phyloP scores from a whole-genome alignment of 2,888 invertebrate genomes.

The Heliothis peltigera region DNA sequence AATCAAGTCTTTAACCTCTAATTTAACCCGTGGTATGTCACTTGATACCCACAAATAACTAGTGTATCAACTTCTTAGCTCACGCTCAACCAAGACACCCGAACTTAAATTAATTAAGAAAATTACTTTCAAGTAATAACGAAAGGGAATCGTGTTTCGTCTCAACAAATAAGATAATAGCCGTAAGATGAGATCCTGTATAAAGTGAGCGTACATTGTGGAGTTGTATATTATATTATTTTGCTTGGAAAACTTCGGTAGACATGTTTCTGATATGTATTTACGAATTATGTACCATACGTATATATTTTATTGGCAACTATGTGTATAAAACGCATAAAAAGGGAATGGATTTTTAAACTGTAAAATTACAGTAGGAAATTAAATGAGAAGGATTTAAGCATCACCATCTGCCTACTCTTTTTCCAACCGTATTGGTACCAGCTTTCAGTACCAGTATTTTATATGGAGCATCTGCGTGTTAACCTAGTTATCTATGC shows the following conservation, averaged over 20 bases:
- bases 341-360: too few relatives aligned
- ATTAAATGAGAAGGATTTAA: too few relatives aligned
- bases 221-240: neutral
- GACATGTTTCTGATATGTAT: too few relatives aligned
- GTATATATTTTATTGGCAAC: too few relatives aligned
- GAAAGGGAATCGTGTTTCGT: conserved; percentile 51
- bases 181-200: conserved; percentile 31
- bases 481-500: too few relatives aligned
- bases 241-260: neutral
- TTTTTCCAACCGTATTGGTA: too few relatives aligned
- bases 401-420: too few relatives aligned
- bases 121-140: conserved; percentile 57
- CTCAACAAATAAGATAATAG: conserved; percentile 33
- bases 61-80: conserved; percentile 33
- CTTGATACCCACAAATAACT: conserved; percentile 24
- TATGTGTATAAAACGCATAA: too few relatives aligned
- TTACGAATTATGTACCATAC: too few relatives aligned
- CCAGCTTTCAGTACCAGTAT: too few relatives aligned
- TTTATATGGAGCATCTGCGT: too few relatives aligned
- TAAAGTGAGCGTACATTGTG: conserved; percentile 4
- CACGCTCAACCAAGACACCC: conserved; percentile 27
- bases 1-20: conserved; percentile 18
- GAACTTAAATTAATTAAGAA: conserved; percentile 63
- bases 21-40: conserved; percentile 13
- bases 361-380: too few relatives aligned